A percentile compares a stretch with the other conserved stretches of the same genome.
phyloP scores from a whole-genome alignment of 2,888 invertebrate genomes.

The Nineta flava region DNA sequence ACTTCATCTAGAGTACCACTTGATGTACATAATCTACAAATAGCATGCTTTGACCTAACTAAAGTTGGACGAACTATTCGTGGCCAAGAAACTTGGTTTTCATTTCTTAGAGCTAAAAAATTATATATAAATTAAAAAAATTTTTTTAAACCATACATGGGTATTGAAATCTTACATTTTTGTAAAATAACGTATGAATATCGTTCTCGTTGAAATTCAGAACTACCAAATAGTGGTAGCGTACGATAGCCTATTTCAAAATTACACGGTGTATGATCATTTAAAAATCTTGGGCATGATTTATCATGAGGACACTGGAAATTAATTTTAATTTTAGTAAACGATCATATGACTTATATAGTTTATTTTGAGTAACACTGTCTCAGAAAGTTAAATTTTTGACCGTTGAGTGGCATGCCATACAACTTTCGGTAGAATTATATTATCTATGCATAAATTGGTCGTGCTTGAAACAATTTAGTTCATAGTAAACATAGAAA shows the following conservation, averaged over 20 bases:
- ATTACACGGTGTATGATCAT: slow-evolving; percentile 59
- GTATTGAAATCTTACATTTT: slow-evolving; percentile 40
- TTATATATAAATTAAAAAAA: slow-evolving; percentile 4
- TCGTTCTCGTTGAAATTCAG: slow-evolving; percentile 33
- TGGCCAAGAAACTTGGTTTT: slow-evolving; percentile 52
- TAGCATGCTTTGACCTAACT: slow-evolving; percentile 49
- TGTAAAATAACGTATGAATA: slow-evolving; percentile 71
- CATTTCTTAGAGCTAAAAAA: slow-evolving; percentile 26
- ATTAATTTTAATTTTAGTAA: slow-evolving; percentile 7
- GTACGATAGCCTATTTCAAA: slow-evolving; percentile 49
- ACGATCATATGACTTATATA: too few relatives aligned
- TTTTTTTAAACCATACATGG: background rate
- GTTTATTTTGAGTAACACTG: too few relatives aligned
- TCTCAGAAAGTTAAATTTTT: too few relatives aligned
- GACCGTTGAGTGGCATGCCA: too few relatives aligned
- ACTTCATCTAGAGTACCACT: slow-evolving; percentile 58
- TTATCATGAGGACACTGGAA: slow-evolving; percentile 68
- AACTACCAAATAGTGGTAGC: slow-evolving; percentile 32
- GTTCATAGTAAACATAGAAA: too few relatives aligned
- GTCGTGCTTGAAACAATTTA: too few relatives aligned
- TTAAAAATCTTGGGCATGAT: slow-evolving; percentile 53
- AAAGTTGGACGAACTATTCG: slow-evolving; percentile 58
- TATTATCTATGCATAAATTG: too few relatives aligned
- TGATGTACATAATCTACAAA: slow-evolving; percentile 63
- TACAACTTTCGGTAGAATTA: too few relatives aligned